These are phyloP conservation scores for Syngnathoides biaculeatus DNA, from an alignment of 2,113 vertebrate genomes.

Conservation along the genomic window DNA sequence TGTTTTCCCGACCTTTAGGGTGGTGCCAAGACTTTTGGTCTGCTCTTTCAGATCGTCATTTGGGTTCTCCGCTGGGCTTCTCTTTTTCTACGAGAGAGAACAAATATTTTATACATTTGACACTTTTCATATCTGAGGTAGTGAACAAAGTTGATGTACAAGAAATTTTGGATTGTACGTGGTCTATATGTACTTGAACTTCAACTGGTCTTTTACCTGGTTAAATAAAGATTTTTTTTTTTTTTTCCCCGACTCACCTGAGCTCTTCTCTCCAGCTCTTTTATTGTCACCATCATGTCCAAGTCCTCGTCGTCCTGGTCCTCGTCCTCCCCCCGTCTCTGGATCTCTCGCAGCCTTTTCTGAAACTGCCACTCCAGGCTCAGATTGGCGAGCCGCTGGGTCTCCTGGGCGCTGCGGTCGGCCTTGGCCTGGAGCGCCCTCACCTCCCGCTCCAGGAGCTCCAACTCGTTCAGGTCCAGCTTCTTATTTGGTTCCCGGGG, in stretches of 20 bases:
- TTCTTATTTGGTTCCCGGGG: slow-evolving; percentile 81
- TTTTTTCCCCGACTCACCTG: slow-evolving; percentile 67
- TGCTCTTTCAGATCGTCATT: slow-evolving; percentile 7
- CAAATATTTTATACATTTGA: too few relatives aligned
- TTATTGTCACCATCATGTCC: slow-evolving; percentile 78
- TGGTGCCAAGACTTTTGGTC: background rate
- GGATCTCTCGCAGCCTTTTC: slow-evolving; percentile 83
- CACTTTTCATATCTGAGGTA: too few relatives aligned
- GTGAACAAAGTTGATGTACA: too few relatives aligned
- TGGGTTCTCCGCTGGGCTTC: slow-evolving; percentile 13
- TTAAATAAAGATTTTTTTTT: too few relatives aligned
- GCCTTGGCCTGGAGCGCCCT: slow-evolving; percentile 79
- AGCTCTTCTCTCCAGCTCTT: slow-evolving; percentile 77
- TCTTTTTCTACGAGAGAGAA: slow-evolving; percentile 28
- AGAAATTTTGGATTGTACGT: too few relatives aligned
- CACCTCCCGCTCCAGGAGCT: slow-evolving; percentile 82
- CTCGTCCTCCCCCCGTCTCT: slow-evolving; percentile 82
- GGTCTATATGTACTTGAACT: too few relatives aligned
- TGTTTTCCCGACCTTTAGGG: slow-evolving; percentile 5
- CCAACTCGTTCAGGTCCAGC: slow-evolving; percentile 71
- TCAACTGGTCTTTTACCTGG: too few relatives aligned
- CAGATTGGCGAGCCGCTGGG: slow-evolving; percentile 78
- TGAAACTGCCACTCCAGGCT: slow-evolving; percentile 93
- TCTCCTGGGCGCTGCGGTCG: slow-evolving; percentile 76
- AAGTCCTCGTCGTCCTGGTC: slow-evolving; percentile 83